Base-by-base conservation (phyloP, 2,797 vertebrate species). In the Taenioides sp. region DNA sequence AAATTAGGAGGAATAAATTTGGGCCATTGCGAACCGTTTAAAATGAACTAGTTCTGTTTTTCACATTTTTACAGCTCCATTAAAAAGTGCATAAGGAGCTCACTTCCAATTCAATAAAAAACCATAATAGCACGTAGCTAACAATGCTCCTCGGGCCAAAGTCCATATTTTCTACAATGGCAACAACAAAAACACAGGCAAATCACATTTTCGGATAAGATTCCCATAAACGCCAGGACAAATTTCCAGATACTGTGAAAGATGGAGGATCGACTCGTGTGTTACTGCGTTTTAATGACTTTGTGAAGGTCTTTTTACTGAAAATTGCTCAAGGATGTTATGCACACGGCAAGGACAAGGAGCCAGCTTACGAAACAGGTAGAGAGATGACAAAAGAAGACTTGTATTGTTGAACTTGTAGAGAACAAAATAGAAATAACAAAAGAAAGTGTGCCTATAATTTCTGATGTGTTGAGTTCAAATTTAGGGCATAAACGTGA, bases 71-170 rank as follows among this genome's bases (percentile, higher is more conserved):
- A 47, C 12, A 47, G 12, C 43, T 2, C 43, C 43, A 16, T 47
- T 47, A 47, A 47, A 16, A 47, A 4, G 17, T 62, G 62, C 34
- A 43, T 23, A 64, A 43, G 34, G 5, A 22, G 62, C 61, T 63
- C 12, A 22, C 31, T 6, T 62, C 60, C 7, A 47, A 40, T 64
- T 5, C 62, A 43, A 64, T 65, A 65, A 65, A 64, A 65, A 43
- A 6, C 40, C 22, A 64, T 22, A 23, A 23, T 22, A 40, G n/a
- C n/a, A 2, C 61, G 1, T 17, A 47, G 40, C 25, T 65, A 49
- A 49, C 63, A 17, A 25, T 7, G 22, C 20, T 25, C 40, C 40
- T 3, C 18, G 16, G 37, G 61, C 61, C 23, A 43, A 63, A 22
- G 37, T 40, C 20, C 31, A n/a, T 34, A 20, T 62, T 62, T 40